These are phyloP conservation scores for Caradrina kadenii DNA, from an alignment of 2,888 invertebrate genomes.

Conservation along the genomic window DNA sequence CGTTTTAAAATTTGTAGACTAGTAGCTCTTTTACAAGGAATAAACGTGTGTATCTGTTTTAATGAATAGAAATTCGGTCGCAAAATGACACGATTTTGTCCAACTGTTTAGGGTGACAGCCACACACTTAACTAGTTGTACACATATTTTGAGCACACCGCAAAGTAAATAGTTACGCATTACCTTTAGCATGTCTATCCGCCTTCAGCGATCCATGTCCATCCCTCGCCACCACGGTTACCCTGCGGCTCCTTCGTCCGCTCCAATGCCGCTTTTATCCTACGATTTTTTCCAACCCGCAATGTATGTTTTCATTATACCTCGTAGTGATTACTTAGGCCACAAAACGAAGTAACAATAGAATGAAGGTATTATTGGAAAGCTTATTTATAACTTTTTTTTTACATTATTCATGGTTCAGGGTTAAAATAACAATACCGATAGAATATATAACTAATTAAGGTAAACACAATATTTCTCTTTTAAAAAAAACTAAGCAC, in stretches of 20 bases:
- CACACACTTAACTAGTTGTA: neutral
- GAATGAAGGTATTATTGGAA: conserved; percentile 24
- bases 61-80: no score
- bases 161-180: no score
- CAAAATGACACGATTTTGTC: no score
- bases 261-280: conserved; percentile 42
- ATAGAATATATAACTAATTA: neutral
- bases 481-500: no score
- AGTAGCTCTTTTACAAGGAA: no score
- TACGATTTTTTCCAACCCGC: conserved; percentile 43
- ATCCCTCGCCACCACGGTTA: conserved; percentile 9
- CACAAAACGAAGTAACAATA: conserved; percentile 57
- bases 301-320: conserved; percentile 58
- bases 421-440: conserved; percentile 20
- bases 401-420: conserved; percentile 7
- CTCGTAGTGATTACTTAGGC: conserved; percentile 60
- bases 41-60: no score
- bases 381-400: conserved; percentile 28
- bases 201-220: conserved; percentile 13
- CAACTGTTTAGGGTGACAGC: no score
- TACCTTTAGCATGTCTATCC: neutral
- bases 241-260: conserved; percentile 39
- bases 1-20: no score
- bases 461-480: neutral
- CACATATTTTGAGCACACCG: neutral